Percentiles rank a stretch among this genome's conserved stretches.
phyloP scores from a whole-genome alignment of 2,797 vertebrate genomes.

The Florisuga fusca region DNA sequence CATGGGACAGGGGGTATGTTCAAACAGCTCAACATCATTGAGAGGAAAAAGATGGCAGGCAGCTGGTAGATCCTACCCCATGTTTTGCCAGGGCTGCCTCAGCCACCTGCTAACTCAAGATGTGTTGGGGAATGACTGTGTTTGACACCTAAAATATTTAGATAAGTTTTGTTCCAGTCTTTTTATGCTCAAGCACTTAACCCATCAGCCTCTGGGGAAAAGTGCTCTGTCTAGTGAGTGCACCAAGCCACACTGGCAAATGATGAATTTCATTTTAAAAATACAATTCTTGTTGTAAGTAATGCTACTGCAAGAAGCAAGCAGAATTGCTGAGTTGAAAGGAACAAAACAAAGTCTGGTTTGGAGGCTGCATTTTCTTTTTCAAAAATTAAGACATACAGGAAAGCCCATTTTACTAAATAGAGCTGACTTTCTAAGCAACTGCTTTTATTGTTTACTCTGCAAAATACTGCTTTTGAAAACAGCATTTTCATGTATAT shows the following conservation, averaged over 20 bases:
- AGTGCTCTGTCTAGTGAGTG: accelerated
- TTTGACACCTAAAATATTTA: not conserved
- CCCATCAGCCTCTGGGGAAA: not conserved
- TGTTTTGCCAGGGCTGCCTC: not conserved
- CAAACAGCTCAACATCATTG: not conserved
- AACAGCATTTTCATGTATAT: not conserved
- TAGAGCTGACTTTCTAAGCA: not conserved
- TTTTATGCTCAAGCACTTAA: not conserved
- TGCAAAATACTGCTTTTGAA: not conserved
- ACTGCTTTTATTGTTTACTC: not conserved
- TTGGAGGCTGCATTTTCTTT: not conserved
- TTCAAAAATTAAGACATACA: not conserved
- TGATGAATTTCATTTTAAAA: not conserved
- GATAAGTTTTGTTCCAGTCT: not conserved
- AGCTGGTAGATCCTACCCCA: not conserved
- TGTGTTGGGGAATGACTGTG: not conserved
- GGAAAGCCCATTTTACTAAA: not conserved
- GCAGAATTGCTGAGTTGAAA: not conserved
- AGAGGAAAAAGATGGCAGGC: not conserved
- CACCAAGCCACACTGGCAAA: not conserved
- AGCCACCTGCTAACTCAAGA: not conserved
- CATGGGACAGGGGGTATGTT: accelerated
- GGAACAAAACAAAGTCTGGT: not conserved
- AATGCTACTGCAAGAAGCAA: not conserved
- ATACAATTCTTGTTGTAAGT: not conserved